Percentiles rank a stretch among this genome's conserved stretches.
Conservation (phyloP, 92 coral and sea anemone species). For the Chrysogorgia sp. region DNA sequence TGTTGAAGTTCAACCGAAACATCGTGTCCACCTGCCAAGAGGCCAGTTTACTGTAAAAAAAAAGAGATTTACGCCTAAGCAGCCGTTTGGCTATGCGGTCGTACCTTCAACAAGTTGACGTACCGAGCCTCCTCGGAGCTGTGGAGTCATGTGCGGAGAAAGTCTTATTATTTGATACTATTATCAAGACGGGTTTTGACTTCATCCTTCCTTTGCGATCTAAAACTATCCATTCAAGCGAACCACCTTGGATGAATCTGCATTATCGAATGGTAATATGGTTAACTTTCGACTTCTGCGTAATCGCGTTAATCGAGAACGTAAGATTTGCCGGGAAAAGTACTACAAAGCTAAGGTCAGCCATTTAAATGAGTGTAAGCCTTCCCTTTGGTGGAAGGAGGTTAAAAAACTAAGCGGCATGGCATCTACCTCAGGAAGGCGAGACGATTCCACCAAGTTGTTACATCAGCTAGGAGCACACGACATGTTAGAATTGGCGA, state of each 20-base stretch:
- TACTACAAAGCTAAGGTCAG: too few species aligned
- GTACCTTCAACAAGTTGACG: constrained; percentile 35
- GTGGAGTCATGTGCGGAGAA: constrained; percentile 30
- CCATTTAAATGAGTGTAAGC: too few species aligned
- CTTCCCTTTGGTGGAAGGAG: too few species aligned
- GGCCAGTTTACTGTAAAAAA: neutral
- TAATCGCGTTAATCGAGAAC: too few species aligned
- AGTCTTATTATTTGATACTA: neutral
- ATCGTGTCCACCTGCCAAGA: neutral
- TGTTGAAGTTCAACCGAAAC: constrained; percentile 17
- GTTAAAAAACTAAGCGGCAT: too few species aligned
- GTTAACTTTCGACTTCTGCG: too few species aligned
- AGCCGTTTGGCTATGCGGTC: constrained; percentile 30
- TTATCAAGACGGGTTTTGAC: constrained; percentile 37
- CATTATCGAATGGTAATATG: constrained; percentile 12
- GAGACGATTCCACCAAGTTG: too few species aligned
- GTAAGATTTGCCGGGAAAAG: too few species aligned
- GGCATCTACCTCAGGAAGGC: too few species aligned
- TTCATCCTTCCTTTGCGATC: neutral
- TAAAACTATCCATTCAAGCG: constrained; percentile 22
- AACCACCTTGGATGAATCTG: constrained; percentile 21
- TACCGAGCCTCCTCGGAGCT: constrained; percentile 14
- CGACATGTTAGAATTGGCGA: too few species aligned
- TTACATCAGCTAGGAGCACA: too few species aligned
- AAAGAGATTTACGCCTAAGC: constrained; percentile 16